Evolutionary conservation across 1,140 invertebrate species (phyloP), one percentile per base, ranked within the genome.

Genomic region (Nixonia krombeini): DNA sequence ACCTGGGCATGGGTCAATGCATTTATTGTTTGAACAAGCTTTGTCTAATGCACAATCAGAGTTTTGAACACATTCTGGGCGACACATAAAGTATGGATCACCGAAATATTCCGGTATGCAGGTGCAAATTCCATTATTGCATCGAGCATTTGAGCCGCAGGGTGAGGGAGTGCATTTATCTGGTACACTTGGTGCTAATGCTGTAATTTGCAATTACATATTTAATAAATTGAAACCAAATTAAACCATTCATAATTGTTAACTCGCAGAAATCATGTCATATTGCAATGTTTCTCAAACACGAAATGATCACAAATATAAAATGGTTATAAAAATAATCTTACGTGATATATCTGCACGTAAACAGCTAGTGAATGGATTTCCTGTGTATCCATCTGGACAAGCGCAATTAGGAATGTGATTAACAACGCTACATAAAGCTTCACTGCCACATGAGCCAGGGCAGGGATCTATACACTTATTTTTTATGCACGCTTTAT

Each of bases 391-490:
- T n/a, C 86, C 87, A 33, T 82, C 73, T 9, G 82, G 80, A 69
- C 89, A 90, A 1, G 80, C 83, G 59, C 90, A 91, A 51, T 85
- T 74, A 26, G 89, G 87, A 6, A 76, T 86, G 56, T 90, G 88
- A 70, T 88, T 89, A 10, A 87, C 72, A 4, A 88, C 86, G 62
- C 63, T 79, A 69, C 89, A 90, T 4, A 81, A 63, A 13, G 92
- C 89, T 70, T 88, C 88, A 18, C 79, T 78, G 35, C 92, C 92
- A 82, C 92, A 94, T n/a, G 90, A 89, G 25, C 91, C 89, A 31
- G 87, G 84, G 78, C 92, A 93, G 8, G 92, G 91, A 77, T 93
- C 89, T 74, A 86, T 85, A 79, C 92, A 93, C 81, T 90, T 91
- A 74, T 90, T 87, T 68, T 89, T 87, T 21, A 92, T 89, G 78